A percentile compares a stretch with the other conserved stretches of the same genome.
Evolutionary conservation across 2,113 vertebrate species (phyloP).

Genomic region (Sinocyclocheilus grahami): DNA sequence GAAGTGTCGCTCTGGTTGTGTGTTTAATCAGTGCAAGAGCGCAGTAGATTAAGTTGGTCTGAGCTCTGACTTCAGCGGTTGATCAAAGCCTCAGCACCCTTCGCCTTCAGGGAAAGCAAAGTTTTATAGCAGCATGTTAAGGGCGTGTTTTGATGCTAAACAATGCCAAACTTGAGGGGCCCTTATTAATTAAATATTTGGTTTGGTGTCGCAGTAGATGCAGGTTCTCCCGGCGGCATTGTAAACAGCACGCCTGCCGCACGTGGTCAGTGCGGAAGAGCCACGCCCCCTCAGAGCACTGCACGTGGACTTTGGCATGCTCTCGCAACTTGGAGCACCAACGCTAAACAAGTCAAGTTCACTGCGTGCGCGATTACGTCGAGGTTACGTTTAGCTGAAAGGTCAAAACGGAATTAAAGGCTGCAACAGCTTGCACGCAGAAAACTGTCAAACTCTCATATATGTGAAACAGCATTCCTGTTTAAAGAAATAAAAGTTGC

Average conservation of each 20-base stretch:
- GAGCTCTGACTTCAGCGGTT: slow-evolving; percentile 53
- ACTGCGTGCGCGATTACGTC: background rate
- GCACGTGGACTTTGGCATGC: slow-evolving; percentile 80
- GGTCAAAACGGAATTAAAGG: background rate
- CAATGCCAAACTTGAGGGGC: background rate
- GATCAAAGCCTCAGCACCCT: slow-evolving; percentile 47
- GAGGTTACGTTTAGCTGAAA: background rate
- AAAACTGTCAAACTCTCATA: too few species aligned
- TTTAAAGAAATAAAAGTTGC: background rate
- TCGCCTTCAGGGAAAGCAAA: slow-evolving; percentile 36
- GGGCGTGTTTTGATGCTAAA: slow-evolving; percentile 4
- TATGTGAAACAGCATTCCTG: background rate
- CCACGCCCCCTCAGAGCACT: slow-evolving; percentile 64
- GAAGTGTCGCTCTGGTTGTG: background rate
- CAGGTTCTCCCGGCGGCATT: slow-evolving; percentile 17
- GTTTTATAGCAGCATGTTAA: slow-evolving; percentile 16
- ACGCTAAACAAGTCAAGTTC: background rate
- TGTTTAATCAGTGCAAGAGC: background rate
- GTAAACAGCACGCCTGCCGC: slow-evolving; percentile 67
- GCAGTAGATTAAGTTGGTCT: slow-evolving; percentile 65
- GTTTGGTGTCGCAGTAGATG: slow-evolving; percentile 35
- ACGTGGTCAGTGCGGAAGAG: slow-evolving; percentile 64
- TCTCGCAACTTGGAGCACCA: slow-evolving; percentile 46
- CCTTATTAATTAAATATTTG: slow-evolving; percentile 4
- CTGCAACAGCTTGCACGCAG: background rate